phyloP scores from a whole-genome alignment of 30 jellyfish, hydroid and myxozoan genomes.

The Hydra vulgaris region DNA sequence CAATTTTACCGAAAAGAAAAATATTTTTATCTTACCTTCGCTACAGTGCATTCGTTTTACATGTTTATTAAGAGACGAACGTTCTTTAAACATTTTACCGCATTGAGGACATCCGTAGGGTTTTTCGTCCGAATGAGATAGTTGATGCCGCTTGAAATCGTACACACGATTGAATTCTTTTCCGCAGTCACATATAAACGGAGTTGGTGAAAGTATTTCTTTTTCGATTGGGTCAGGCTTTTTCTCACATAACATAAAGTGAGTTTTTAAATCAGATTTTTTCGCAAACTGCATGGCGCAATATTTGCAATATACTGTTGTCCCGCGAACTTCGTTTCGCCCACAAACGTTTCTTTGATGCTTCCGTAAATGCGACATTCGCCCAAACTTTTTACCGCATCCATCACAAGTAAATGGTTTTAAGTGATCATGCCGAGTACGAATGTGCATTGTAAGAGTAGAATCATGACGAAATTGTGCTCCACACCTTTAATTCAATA shows the following conservation, averaged over 20 bases:
- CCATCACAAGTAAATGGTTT: constrained; percentile 97
- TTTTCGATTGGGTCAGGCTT: constrained; percentile 73
- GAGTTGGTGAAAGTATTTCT: constrained; percentile 55
- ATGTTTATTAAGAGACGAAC: constrained; percentile 83
- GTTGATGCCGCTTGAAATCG: constrained; percentile 87
- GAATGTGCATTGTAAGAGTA: constrained; percentile 95
- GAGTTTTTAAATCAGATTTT: constrained; percentile 69
- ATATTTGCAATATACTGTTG: constrained; percentile 60
- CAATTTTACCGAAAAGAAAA: not conserved
- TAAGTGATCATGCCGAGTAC: constrained; percentile 96
- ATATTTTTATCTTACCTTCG: constrained; percentile 9
- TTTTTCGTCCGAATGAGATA: constrained; percentile 91
- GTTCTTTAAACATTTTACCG: constrained; percentile 82
- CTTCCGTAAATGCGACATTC: constrained; percentile 98
- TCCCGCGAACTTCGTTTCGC: constrained; percentile 48
- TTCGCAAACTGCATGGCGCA: constrained; percentile 67
- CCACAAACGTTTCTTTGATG: constrained; percentile 97
- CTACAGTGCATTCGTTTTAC: constrained; percentile 86
- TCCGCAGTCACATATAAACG: constrained; percentile 79
- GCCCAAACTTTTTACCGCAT: constrained; percentile 89
- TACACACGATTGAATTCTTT: constrained; percentile 72
- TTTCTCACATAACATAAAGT: constrained; percentile 68
- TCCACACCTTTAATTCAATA: constrained; percentile 52
- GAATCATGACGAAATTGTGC: constrained; percentile 96
- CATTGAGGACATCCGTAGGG: constrained; percentile 85